Evolutionary conservation across 2,888 invertebrate genomes (phyloP), one percentile per base, ranked within the genome.

Genomic region (Dasysyrphus tricinctus): DNA sequence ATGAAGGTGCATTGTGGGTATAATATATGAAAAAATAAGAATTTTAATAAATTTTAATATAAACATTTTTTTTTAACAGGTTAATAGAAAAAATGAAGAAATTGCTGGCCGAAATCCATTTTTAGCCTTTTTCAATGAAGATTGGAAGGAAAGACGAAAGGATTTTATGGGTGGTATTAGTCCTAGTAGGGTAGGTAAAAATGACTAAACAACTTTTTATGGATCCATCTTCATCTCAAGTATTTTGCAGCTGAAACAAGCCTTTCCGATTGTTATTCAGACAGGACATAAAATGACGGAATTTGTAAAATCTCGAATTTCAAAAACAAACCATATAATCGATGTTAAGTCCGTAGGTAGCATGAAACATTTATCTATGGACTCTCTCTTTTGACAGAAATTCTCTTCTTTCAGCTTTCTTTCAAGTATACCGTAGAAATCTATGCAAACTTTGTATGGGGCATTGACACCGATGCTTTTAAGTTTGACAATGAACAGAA

Each of bases 371-470:
- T n/a, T n/a, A n/a, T n/a, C n/a, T n/a, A n/a, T n/a, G 1, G 24
- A 9, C 5, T 11, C 0, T 16, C 8, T 3, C 14, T 8, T 14
- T 24, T 32, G 12, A 59, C n/a, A 14, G 6, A 7, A 8, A 0
- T 7, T 42, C 0, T 24, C 6, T 39, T 24, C 4, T 39, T 39
- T 42, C 59, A 91, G 92, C 82, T 91, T 1, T 81, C 89, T 42
- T 89, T 89, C 65, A 90, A 90, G 9, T 92, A 86, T 34, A 90
- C 90, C 0, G 88, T 89, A 0, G 89, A 90, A n/a, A 88, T 89
- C 0, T 89, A 91, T 84, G 89, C 89, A 0, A 91, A 90, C 59
- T 91, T 91, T 32, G 89, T 91, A 14, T 92, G 90, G 89, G 91
- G 91, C 69, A 89, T 92, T 4, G 91, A 91, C 73, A 90, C 90